Conservation (phyloP, 2,113 vertebrate genomes). For the Daphoenositta chrysoptera region DNA sequence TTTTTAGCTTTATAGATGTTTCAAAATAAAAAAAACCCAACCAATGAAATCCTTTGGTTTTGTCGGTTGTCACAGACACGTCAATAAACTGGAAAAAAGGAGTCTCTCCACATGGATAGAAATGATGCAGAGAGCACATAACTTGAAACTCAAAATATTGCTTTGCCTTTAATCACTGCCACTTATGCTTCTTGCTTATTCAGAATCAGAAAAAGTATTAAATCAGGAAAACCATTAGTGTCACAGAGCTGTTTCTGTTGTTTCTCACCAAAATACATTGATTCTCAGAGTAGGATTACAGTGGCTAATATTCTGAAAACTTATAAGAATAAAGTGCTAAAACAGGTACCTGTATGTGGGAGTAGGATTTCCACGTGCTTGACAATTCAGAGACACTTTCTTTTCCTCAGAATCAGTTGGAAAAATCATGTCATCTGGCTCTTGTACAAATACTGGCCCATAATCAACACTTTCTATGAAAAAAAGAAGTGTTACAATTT, state of each 20-base stretch:
- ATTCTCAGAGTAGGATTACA: neutral
- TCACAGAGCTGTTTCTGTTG: neutral
- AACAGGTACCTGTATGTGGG: conserved; percentile 85
- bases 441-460: conserved; percentile 89
- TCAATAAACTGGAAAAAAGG: neutral
- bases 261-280: neutral
- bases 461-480: conserved; percentile 86
- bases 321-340: neutral
- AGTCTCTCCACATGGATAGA: neutral
- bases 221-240: neutral
- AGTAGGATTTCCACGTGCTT: conserved; percentile 84
- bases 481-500: neutral
- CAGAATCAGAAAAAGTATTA: neutral
- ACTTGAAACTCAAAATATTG: neutral
- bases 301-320: neutral
- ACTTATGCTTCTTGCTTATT: neutral
- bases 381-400: conserved; percentile 89
- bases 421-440: conserved; percentile 87
- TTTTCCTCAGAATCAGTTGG: conserved; percentile 89
- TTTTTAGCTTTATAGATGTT: neutral
- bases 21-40: neutral
- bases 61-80: neutral
- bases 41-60: neutral
- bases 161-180: neutral
- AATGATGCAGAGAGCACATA: neutral